Conservation (phyloP, 2,888 invertebrate species). For the Calliscelio sp. region DNA sequence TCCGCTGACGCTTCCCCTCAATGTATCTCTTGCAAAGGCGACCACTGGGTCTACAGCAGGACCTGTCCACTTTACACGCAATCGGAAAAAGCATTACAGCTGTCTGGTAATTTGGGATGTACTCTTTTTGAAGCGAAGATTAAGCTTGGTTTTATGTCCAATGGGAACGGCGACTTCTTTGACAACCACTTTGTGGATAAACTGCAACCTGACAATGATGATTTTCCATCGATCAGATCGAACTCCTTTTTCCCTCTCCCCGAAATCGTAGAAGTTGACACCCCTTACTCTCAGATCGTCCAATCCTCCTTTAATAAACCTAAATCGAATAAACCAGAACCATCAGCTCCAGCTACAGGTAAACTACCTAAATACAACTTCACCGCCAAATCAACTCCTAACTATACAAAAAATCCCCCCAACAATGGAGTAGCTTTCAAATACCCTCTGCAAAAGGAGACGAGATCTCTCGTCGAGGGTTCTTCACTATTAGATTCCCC, state of each 20-base stretch:
- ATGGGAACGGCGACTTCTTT: too few relatives aligned
- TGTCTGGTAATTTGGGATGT: neutral
- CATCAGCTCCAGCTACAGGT: too few relatives aligned
- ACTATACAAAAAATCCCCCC: too few relatives aligned
- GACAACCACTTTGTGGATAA: neutral
- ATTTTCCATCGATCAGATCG: neutral
- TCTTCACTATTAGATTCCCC: too few relatives aligned
- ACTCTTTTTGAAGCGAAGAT: neutral
- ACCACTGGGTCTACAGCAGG: conserved; percentile 26
- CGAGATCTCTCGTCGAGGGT: too few relatives aligned
- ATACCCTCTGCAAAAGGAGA: too few relatives aligned
- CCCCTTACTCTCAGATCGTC: neutral
- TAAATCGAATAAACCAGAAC: too few relatives aligned
- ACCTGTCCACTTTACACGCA: conserved; percentile 4
- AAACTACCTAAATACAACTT: too few relatives aligned
- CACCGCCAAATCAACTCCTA: too few relatives aligned
- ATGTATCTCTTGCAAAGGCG: conserved; percentile 20
- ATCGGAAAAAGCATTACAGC: neutral
- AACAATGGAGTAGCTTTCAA: too few relatives aligned
- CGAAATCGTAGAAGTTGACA: neutral
- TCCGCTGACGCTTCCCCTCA: neutral
- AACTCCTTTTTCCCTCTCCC: neutral
- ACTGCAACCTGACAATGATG: neutral
- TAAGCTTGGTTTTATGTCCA: neutral
- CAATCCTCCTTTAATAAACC: neutral